Base-by-base conservation (phyloP, 2,888 invertebrate species). In the Bunonema sp. region DNA sequence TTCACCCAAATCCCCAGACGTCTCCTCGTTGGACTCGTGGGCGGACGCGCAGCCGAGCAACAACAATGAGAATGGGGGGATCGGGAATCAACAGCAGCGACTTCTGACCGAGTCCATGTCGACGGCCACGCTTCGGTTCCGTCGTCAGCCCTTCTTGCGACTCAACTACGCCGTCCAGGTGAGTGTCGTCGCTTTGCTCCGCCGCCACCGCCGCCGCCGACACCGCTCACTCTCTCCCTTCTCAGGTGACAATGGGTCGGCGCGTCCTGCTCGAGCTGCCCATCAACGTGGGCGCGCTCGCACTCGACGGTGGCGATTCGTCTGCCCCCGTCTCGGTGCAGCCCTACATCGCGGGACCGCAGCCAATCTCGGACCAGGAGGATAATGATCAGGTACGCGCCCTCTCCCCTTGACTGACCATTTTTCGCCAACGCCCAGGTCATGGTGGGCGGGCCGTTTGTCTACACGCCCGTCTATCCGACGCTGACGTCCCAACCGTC, bases 81-180 rank as follows among this genome's bases (percentile, higher is more conserved):
- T n/a, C n/a, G n/a, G n/a, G n/a, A n/a, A n/a, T n/a, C n/a, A n/a
- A n/a, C n/a, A n/a, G n/a, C n/a, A n/a, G n/a, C n/a, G 49, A 30
- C 47, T 45, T 8, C 41, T 53, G 5, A 22, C 48, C 22, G 56
- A 56, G 36, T 50, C 50, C 35, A 53, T 53, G 18, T 52, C 51
- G 0, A 52, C 53, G 0, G 52, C 55, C 4, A 55, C 55, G 2
- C 42, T 56, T 12, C 41, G 52, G n/a, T 50, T 56, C 43, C 45
- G 56, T 19, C 45, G 45, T 30, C 43, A 45, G 30, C 56, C 56
- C 37, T 56, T 53, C 38, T 38, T 56, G 22, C 50, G 48, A 20
- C 42, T 56, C n/a, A 50, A 56, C 24, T 56, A 56, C 35, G 56
- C 50, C 19, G 36, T 56, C 31, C 56, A 56, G 42, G 42, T 42